phyloP scores from a whole-genome alignment of 2,797 vertebrate genomes.

The Anisognathus igniventris region DNA sequence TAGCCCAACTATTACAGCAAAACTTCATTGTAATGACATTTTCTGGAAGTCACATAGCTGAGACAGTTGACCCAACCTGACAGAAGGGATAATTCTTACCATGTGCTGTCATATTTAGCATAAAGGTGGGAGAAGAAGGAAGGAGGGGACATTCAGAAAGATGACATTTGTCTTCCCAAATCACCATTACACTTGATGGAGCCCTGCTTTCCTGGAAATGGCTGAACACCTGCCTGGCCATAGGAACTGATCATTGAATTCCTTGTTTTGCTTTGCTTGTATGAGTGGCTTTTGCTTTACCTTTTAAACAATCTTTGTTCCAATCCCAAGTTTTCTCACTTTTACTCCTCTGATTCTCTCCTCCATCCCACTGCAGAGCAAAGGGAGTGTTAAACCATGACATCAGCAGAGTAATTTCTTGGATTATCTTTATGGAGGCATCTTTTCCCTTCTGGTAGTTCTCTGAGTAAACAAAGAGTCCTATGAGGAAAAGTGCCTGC shows the following conservation, averaged over 20 bases:
- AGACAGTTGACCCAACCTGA: background rate
- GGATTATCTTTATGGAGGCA: background rate
- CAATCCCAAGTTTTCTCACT: background rate
- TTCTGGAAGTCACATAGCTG: background rate
- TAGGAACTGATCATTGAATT: background rate
- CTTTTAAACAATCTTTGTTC: background rate
- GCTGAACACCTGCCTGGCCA: background rate
- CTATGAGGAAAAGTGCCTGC: background rate
- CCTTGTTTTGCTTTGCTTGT: background rate
- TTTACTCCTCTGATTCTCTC: background rate
- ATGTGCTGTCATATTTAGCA: background rate
- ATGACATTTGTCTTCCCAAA: background rate
- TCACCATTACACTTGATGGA: background rate
- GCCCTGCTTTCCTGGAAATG: background rate
- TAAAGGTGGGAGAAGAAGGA: background rate
- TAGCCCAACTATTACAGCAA: background rate
- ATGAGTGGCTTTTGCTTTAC: background rate
- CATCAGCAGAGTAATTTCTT: rapidly evolving
- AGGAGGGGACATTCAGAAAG: background rate
- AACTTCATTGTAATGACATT: background rate
- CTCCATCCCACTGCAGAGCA: no score
- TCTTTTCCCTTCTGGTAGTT: background rate
- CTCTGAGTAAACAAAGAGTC: background rate
- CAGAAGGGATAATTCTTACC: background rate
- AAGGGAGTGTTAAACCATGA: background rate